Evolutionary conservation across 2,888 invertebrate species (phyloP).

Genomic region (Rhodophaea formosa): DNA sequence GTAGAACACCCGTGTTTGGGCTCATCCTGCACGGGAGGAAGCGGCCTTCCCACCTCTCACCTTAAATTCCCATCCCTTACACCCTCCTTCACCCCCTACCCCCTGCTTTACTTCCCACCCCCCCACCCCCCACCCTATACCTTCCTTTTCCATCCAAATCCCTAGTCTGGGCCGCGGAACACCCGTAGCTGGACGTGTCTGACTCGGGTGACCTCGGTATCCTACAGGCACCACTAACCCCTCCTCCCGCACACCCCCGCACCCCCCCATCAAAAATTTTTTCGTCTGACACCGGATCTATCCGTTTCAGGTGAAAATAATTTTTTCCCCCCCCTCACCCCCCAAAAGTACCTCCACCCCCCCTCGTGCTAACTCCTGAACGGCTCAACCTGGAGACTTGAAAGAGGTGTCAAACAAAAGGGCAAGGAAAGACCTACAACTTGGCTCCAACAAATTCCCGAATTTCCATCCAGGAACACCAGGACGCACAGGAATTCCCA

Average conservation of each 20-base stretch:
- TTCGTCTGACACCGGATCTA: slow-evolving; percentile 1
- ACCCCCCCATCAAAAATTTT: neutral
- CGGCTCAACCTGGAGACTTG: neutral
- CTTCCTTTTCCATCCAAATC: neutral
- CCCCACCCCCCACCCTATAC: neutral
- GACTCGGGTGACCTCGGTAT: neutral
- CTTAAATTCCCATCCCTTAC: too few relatives aligned
- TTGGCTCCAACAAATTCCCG: neutral
- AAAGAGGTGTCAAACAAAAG: neutral
- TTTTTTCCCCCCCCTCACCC: neutral
- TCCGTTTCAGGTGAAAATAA: neutral
- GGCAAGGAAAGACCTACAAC: neutral
- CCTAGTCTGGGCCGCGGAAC: neutral
- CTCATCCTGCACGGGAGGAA: neutral
- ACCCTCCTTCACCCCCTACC: neutral
- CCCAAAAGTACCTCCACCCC: neutral
- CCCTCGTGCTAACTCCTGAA: neutral
- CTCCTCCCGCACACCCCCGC: neutral
- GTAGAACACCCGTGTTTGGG: neutral
- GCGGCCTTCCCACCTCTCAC: neutral
- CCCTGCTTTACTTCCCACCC: too few relatives aligned
- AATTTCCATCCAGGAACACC: neutral
- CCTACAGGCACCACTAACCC: neutral
- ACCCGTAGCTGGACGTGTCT: neutral
- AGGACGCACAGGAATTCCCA: neutral